Percentiles rank a stretch among this genome's conserved stretches.
These are phyloP conservation scores for Apocheima hispidaria DNA, from an alignment of 2,888 invertebrate genomes.

Conservation along the genomic window DNA sequence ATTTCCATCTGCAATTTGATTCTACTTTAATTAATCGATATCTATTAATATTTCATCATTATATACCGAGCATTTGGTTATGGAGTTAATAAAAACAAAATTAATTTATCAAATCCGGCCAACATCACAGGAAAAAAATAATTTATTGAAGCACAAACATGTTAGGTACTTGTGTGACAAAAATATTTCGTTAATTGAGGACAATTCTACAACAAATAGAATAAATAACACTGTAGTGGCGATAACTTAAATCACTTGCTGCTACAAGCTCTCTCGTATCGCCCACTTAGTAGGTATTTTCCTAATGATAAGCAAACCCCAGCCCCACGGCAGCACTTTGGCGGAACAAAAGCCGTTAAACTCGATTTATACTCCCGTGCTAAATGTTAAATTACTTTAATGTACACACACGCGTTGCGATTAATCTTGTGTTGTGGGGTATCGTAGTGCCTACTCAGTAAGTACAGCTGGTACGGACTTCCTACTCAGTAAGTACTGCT, in stretches of 20 bases:
- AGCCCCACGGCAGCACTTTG: slow-evolving; percentile 49
- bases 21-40: too few species aligned
- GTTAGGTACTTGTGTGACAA: background rate
- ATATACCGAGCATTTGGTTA: background rate
- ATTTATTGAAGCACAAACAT: background rate
- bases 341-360: slow-evolving; percentile 68
- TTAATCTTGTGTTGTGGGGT: slow-evolving; percentile 64
- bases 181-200: slow-evolving; percentile 8
- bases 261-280: slow-evolving; percentile 17
- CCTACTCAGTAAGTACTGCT: background rate
- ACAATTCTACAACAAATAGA: slow-evolving; percentile 1
- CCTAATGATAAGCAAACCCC: slow-evolving; percentile 45
- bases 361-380: slow-evolving; percentile 78
- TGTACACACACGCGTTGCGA: slow-evolving; percentile 71
- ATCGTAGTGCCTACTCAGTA: background rate
- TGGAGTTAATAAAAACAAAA: slow-evolving; percentile 4
- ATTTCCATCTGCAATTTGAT: too few species aligned
- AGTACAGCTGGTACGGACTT: background rate
- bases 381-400: slow-evolving; percentile 80
- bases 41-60: too few species aligned
- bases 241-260: slow-evolving; percentile 19
- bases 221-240: slow-evolving; percentile 5
- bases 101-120: slow-evolving; percentile 5
- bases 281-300: slow-evolving; percentile 39
- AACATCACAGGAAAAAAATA: background rate